Evolutionary conservation across 2,797 vertebrate species (phyloP).

Genomic region (Natrix natrix): DNA sequence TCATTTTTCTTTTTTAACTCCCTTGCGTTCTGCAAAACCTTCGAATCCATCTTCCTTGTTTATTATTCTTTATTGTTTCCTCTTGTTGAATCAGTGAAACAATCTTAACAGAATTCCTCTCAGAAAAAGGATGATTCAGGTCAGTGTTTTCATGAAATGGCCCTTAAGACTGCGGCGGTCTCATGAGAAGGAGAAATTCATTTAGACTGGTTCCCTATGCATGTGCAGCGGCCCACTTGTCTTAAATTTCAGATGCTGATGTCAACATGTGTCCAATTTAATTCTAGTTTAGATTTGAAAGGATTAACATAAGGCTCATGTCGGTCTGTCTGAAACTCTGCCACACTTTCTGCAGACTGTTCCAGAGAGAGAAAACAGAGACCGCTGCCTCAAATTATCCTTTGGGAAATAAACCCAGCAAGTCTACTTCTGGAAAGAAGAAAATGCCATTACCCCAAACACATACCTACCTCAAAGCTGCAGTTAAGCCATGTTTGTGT

Average conservation of each 20-base stretch:
- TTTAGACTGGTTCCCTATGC: not conserved
- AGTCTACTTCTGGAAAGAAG: not conserved
- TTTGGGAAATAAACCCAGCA: not conserved
- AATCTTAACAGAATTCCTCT: not conserved
- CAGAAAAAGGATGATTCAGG: not conserved
- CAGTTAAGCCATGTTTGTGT: not conserved
- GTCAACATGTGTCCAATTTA: not conserved
- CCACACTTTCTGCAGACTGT: not conserved
- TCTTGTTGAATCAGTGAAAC: not conserved
- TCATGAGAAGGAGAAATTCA: not conserved
- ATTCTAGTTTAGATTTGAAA: not conserved
- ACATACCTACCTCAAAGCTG: not conserved
- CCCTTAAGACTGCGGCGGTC: not conserved
- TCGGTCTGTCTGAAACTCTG: not conserved
- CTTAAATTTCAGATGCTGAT: not conserved
- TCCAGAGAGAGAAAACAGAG: not conserved
- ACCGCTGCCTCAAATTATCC: not conserved
- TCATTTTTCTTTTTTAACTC: constrained; percentile 53
- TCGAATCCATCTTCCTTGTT: constrained; percentile 13
- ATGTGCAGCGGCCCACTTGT: not conserved
- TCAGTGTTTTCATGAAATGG: not conserved
- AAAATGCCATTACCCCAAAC: not conserved
- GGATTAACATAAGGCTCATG: not conserved
- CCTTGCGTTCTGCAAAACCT: constrained; percentile 19
- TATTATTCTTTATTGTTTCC: not conserved